These are phyloP conservation scores for Pseudocheirus occidentalis DNA, from an alignment of 2,797 vertebrate species.

Conservation along the genomic window DNA sequence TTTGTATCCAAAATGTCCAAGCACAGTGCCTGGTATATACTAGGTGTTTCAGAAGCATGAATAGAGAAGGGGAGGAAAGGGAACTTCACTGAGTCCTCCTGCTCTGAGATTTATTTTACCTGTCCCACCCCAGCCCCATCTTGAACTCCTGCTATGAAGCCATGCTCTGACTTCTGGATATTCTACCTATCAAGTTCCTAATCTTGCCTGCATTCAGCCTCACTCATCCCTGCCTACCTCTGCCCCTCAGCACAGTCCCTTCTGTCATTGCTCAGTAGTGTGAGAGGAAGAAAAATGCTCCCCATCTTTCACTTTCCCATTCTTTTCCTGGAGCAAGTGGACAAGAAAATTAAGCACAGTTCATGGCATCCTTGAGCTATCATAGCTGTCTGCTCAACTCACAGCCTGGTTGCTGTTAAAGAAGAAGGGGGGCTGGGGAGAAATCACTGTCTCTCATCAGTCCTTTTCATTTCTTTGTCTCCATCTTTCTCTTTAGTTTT, in stretches of 20 bases:
- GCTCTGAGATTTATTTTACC: background rate
- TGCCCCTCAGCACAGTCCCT: background rate
- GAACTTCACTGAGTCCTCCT: background rate
- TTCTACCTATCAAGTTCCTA: background rate
- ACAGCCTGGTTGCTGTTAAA: constrained; percentile 7
- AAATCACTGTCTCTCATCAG: background rate
- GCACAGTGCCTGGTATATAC: background rate
- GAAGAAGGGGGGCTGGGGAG: background rate
- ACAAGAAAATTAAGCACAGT: constrained; percentile 29
- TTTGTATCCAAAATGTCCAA: background rate
- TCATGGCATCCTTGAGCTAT: background rate
- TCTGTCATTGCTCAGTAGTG: background rate
- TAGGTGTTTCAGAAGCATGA: background rate
- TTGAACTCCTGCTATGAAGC: background rate
- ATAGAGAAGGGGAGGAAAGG: background rate
- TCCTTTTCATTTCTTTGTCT: constrained; percentile 23
- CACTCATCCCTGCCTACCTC: background rate
- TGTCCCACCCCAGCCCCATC: background rate
- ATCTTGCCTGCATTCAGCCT: background rate
- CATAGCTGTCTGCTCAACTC: background rate
- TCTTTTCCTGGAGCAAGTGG: constrained; percentile 2
- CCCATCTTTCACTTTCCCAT: constrained; percentile 8
- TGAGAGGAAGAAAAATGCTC: background rate
- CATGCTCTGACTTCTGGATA: background rate
- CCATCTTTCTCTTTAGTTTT: constrained; percentile 17